Base-by-base conservation (phyloP, 2,113 vertebrate genomes). In the Muntiacus muntjak region DNA sequence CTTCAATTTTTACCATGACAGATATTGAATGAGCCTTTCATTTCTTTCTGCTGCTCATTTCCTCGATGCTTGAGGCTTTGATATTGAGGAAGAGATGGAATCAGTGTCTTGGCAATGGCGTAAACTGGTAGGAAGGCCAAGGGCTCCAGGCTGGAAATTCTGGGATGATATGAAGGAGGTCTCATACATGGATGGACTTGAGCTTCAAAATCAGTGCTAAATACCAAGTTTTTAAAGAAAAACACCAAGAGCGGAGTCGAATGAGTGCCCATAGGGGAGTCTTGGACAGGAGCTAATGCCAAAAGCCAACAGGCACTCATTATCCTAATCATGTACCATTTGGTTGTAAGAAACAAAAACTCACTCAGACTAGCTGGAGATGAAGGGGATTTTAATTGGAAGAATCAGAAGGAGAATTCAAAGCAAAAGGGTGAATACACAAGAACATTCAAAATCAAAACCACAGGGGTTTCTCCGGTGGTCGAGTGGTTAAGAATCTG, bases 31-130 rank as follows among this genome's bases (percentile, higher is more conserved):
- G 40, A 43, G 60, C 33, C 84, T 89, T 88, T 97, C 55, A 52
- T 91, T 90, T 90, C 92, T 89, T 78, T 94, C 74, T 62, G 89
- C 81, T 0, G 0, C 86, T 98, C 52, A 89, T 91, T 87, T 85
- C 97, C 84, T 54, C 45, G 40, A 95, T 90, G 81, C 85, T 74
- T 43, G 17, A 74, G 10, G 45, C 76, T 45, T 76, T 19, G 23
- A 89, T 40, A 81, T 17, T 87, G 26, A 96, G 79, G 84, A 96
- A 96, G 52, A 95, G 83, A 83, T 74, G 55, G 57, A 57, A 96
- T 93, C 28, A 11, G 50, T 45, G 87, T 54, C 8, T 11, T 67
- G 79, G 87, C 45, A 57, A 50, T 1, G 1, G 21, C 89, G 7
- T 28, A 62, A 88, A 30, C 1, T 7, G 30, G 64, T 60, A 26